A percentile compares a stretch with the other conserved stretches of the same genome.
phyloP scores from a whole-genome alignment of 2,888 invertebrate genomes.

The Epistrophe eligans region DNA sequence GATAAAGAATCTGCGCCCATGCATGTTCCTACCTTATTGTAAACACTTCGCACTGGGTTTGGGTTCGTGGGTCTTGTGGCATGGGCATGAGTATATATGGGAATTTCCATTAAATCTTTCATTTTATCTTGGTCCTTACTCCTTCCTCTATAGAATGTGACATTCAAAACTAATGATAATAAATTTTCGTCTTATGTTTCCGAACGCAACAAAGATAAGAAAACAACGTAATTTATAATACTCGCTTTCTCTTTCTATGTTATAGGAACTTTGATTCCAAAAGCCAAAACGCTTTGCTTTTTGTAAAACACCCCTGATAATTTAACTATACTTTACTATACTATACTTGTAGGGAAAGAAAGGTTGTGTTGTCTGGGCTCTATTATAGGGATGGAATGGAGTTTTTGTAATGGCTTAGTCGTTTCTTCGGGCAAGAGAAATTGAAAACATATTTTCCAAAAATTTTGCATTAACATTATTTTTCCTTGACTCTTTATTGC shows the following conservation, averaged over 20 bases:
- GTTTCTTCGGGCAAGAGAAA: slow-evolving; percentile 33
- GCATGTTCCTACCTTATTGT: background rate
- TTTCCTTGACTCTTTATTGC: background rate
- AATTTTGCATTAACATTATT: slow-evolving; percentile 21
- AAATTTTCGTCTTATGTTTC: slow-evolving; percentile 74
- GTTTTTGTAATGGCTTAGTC: slow-evolving; percentile 33
- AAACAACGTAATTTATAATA: slow-evolving; percentile 68
- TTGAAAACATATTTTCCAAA: slow-evolving; percentile 51
- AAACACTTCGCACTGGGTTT: background rate
- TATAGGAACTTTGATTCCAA: slow-evolving; percentile 54
- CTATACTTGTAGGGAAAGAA: background rate
- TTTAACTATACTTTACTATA: slow-evolving; percentile 14
- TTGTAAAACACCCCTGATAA: slow-evolving; percentile 44
- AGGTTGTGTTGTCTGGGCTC: background rate
- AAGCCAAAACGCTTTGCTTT: slow-evolving; percentile 33
- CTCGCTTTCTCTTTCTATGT: slow-evolving; percentile 11
- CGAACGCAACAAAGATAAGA: slow-evolving; percentile 75
- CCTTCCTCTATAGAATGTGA: slow-evolving; percentile 70
- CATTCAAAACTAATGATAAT: slow-evolving; percentile 76
- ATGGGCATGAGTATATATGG: background rate
- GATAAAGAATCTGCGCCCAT: slow-evolving; percentile 3
- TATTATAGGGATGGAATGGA: slow-evolving; percentile 23
- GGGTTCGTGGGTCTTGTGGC: background rate
- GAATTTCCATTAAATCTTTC: slow-evolving; percentile 55
- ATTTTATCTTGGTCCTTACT: slow-evolving; percentile 68